Conservation (phyloP, 1,140 invertebrate species). For the Sitobion miscanthi region DNA sequence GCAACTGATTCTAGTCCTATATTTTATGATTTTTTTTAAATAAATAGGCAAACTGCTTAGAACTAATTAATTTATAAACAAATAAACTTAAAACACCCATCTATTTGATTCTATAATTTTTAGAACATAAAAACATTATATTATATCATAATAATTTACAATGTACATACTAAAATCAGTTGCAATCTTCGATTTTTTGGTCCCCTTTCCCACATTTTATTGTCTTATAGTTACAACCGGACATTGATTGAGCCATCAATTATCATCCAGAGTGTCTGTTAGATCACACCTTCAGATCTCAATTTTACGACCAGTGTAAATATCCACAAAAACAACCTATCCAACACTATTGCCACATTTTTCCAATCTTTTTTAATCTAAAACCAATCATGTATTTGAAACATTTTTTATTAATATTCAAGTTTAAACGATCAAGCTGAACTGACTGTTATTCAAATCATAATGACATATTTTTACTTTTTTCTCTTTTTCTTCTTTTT, state of each 20-base stretch:
- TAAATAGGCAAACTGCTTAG: background rate
- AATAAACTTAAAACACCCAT: background rate
- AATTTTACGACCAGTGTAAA: slow-evolving; percentile 93
- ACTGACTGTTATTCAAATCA: no score
- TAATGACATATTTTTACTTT: no score
- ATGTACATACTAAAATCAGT: background rate
- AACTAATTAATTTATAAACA: background rate
- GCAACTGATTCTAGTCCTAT: background rate
- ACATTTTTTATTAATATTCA: no score
- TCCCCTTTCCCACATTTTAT: background rate
- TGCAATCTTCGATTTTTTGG: slow-evolving; percentile 5
- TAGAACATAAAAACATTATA: slow-evolving; percentile 26
- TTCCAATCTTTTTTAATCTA: slow-evolving; percentile 97
- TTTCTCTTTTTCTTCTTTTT: no score
- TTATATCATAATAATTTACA: slow-evolving; percentile 12
- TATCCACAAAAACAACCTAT: slow-evolving; percentile 95
- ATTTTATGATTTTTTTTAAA: no score
- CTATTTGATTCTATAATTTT: background rate
- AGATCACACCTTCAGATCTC: slow-evolving; percentile 91
- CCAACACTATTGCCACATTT: slow-evolving; percentile 97
- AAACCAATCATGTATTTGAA: slow-evolving; percentile 46
- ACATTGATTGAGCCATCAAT: slow-evolving; percentile 87
- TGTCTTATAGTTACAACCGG: slow-evolving; percentile 68
- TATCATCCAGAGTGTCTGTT: slow-evolving; percentile 92
- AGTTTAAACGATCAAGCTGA: no score